A percentile compares a stretch with the other conserved stretches of the same genome.
Evolutionary conservation across 1,140 invertebrate species (phyloP).

Genomic region (Hylaeus volcanicus): DNA sequence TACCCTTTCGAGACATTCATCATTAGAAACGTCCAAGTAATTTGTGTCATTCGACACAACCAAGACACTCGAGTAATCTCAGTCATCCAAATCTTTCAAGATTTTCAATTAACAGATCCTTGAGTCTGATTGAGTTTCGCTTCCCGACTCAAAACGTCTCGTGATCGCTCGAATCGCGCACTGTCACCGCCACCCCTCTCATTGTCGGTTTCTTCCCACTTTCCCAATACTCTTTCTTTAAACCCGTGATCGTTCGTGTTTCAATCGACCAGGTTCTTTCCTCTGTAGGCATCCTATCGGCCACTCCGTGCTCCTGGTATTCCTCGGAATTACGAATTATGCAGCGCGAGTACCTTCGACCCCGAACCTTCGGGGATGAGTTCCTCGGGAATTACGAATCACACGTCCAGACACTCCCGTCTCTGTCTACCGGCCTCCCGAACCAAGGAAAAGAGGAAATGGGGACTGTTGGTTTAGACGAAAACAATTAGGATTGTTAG

Average conservation of each 20-base stretch:
- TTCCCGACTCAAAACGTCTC: no score
- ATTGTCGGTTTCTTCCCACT: not conserved
- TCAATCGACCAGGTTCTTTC: not conserved
- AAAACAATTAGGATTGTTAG: conserved; percentile 45
- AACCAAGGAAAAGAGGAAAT: not conserved
- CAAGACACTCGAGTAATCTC: no score
- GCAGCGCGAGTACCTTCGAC: conserved; percentile 52
- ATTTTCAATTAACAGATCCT: no score
- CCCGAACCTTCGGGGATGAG: conserved; percentile 39
- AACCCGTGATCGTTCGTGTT: not conserved
- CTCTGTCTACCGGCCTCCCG: not conserved
- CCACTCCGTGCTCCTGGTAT: conserved; percentile 38
- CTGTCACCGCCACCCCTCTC: no score
- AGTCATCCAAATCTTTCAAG: no score
- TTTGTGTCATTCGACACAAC: no score
- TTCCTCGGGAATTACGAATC: conserved; percentile 65
- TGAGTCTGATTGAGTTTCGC: no score
- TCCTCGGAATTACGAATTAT: conserved; percentile 66
- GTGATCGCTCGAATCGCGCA: no score
- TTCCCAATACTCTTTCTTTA: not conserved
- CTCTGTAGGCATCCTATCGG: conserved; percentile 24
- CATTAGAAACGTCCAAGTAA: no score
- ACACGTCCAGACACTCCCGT: conserved; percentile 52
- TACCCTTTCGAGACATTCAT: no score
- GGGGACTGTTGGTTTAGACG: conserved; percentile 62